Conservation (phyloP, 2,113 vertebrate genomes). For the Bufo gargarizans region DNA sequence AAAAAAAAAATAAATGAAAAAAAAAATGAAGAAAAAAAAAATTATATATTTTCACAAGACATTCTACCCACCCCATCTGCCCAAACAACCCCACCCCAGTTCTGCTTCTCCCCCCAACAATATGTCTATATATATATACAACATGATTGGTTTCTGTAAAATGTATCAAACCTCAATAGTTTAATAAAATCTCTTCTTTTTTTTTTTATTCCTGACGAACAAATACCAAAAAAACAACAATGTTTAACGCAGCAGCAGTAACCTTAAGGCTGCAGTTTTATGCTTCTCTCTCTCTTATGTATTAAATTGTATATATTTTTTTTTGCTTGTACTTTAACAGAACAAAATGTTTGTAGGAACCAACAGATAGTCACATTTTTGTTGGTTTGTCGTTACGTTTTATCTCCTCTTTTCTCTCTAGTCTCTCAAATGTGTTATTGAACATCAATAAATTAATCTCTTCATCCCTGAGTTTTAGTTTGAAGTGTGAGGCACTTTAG, state of each 20-base stretch:
- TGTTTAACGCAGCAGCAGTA: slow-evolving; percentile 82
- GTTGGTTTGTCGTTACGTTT: slow-evolving; percentile 62
- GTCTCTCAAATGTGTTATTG: slow-evolving; percentile 55
- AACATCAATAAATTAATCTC: slow-evolving; percentile 57
- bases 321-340: slow-evolving; percentile 80
- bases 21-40: slow-evolving; percentile 8
- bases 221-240: slow-evolving; percentile 91
- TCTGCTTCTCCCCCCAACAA: slow-evolving; percentile 67
- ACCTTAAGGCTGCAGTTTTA: slow-evolving; percentile 86
- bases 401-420: slow-evolving; percentile 54
- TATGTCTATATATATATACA: slow-evolving; percentile 89
- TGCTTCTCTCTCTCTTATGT: slow-evolving; percentile 80
- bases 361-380: slow-evolving; percentile 60
- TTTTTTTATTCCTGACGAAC: slow-evolving; percentile 87
- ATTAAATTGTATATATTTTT: slow-evolving; percentile 62
- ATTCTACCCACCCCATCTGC: slow-evolving; percentile 58
- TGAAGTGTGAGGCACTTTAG: slow-evolving; percentile 53
- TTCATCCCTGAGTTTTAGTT: slow-evolving; percentile 58
- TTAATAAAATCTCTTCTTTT: slow-evolving; percentile 84
- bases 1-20: slow-evolving; percentile 10
- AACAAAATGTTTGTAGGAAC: slow-evolving; percentile 56
- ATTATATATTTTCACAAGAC: slow-evolving; percentile 57
- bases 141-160: slow-evolving; percentile 86
- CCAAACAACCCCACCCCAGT: slow-evolving; percentile 62
- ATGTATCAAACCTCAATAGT: slow-evolving; percentile 94